A percentile compares a stretch with the other conserved stretches of the same genome.
phyloP scores from a whole-genome alignment of 1,140 invertebrate genomes.

The Mactra quadrangularis region DNA sequence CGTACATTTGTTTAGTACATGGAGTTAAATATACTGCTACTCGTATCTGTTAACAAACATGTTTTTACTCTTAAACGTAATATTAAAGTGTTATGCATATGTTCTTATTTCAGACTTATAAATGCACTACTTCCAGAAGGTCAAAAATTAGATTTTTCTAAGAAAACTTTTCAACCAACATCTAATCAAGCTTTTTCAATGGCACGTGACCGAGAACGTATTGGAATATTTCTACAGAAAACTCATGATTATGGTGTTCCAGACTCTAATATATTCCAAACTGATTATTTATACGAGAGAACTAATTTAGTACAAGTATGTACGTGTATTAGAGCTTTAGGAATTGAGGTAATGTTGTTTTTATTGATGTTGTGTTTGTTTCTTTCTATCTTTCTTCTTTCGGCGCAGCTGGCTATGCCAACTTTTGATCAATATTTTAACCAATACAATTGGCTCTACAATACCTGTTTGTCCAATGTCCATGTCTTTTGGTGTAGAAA shows the following conservation, averaged over 20 bases:
- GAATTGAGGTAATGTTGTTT: constrained; percentile 73
- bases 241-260: constrained; percentile 72
- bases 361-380: neutral
- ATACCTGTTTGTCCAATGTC: too few relatives aligned
- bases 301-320: constrained; percentile 77
- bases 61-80: too few relatives aligned
- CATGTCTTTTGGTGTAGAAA: neutral
- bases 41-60: too few relatives aligned
- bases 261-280: constrained; percentile 73
- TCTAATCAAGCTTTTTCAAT: constrained; percentile 69
- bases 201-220: constrained; percentile 73
- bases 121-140: constrained; percentile 70
- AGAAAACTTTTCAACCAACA: constrained; percentile 70
- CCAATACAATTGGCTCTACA: too few relatives aligned
- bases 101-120: constrained; percentile 71
- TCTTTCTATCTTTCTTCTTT: too few relatives aligned
- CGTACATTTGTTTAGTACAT: too few relatives aligned
- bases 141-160: constrained; percentile 71
- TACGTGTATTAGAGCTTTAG: constrained; percentile 73
- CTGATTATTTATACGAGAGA: constrained; percentile 77
- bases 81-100: too few relatives aligned
- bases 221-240: constrained; percentile 72
- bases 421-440: too few relatives aligned
- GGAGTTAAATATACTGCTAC: too few relatives aligned
- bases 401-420: too few relatives aligned